Evolutionary conservation across 2,888 invertebrate species (phyloP), one percentile per base, ranked within the genome.

Genomic region (Tenthredo mesomela): DNA sequence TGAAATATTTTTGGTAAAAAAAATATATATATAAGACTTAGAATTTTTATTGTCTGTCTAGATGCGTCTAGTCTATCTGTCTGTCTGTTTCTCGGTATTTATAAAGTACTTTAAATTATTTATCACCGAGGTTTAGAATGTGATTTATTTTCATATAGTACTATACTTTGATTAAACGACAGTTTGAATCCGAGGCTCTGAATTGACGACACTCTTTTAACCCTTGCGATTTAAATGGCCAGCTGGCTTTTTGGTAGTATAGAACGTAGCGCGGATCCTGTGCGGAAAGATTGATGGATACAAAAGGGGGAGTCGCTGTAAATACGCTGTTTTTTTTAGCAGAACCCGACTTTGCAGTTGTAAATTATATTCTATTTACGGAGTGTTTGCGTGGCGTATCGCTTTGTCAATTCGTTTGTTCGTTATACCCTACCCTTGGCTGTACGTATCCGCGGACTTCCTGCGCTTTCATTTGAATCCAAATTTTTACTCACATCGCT

Each of bases 321-420:
- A 80, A 80, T 80, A 61, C 80, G 80, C 21, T 80, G 80, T 80
- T 80, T 80, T 80, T 80, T 80, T 80, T 80, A 77, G 77, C 61
- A n/a, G 15, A 80, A 80, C 80, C 80, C 29, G 29, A 40, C 71
- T 73, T 54, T 40, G 15, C 33, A 50, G 37, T 33, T 50, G 58
- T 61, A 61, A 80, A 80, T 80, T 80, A 80, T 80, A 80, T 80
- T 80, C 80, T 80, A 80, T 80, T 80, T 80, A 80, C 80, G 33
- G 80, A 80, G 58, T 80, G 61, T 80, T 80, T 21, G 80, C 80
- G 61, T 58, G 80, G 58, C 61, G 80, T 37, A 40, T 61, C 80
- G 61, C 80, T 40, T 40, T 80, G 80, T 80, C 80, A 80, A 80
- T 80, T 40, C 80, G 80, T 80, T 61, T 61, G 80, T 80, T 61